These are phyloP conservation scores for Pycnonotus jocosus DNA, from an alignment of 2,113 vertebrate species.

Conservation along the genomic window DNA sequence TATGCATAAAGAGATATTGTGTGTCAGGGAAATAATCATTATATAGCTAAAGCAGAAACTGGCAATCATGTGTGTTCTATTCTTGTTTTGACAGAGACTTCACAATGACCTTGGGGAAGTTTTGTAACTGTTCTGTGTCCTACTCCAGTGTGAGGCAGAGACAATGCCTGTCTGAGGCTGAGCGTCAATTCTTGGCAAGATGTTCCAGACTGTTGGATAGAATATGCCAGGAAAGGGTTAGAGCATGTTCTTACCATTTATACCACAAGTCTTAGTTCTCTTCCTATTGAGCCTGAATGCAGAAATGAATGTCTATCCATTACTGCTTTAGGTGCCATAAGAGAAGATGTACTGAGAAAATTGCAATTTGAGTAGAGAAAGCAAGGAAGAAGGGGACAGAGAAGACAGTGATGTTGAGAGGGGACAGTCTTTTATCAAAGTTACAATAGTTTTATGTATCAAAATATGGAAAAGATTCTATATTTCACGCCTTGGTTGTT, in stretches of 20 bases:
- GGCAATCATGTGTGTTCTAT: not conserved
- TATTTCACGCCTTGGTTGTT: not conserved
- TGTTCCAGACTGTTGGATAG: not conserved
- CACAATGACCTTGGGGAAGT: conserved; percentile 22
- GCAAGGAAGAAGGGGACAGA: not conserved
- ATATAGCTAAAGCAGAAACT: conserved; percentile 18
- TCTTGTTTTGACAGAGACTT: conserved; percentile 20
- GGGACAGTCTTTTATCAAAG: not conserved
- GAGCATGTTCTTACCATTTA: not conserved
- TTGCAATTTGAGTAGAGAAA: not conserved
- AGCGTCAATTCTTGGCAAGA: not conserved
- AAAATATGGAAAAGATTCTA: not conserved
- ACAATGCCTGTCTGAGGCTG: not conserved
- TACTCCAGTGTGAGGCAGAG: not conserved
- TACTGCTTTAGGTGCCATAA: not conserved
- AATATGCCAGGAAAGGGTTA: not conserved
- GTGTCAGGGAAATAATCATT: conserved; percentile 28
- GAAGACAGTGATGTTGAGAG: not conserved
- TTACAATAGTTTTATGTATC: not conserved
- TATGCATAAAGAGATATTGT: conserved; percentile 33
- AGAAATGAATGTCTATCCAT: not conserved
- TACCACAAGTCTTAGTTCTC: not conserved
- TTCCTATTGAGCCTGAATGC: not conserved
- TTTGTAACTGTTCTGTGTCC: not conserved
- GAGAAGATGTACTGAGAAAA: not conserved